phyloP scores from a whole-genome alignment of 2,113 vertebrate species.

The Parus major region DNA sequence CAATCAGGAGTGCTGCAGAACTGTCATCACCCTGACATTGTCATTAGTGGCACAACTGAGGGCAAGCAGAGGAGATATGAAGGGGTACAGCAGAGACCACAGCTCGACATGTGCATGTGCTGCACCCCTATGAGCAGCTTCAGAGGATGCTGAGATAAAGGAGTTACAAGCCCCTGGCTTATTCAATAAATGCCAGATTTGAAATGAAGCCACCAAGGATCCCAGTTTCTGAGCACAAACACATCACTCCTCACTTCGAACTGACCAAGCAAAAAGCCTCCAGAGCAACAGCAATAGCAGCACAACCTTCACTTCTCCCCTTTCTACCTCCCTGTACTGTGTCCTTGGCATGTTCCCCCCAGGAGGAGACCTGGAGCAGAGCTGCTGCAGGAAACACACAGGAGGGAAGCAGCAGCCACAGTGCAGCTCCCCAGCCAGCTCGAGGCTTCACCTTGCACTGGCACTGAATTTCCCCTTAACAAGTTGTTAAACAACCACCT shows the following conservation, averaged over 20 bases:
- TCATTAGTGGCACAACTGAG: background rate
- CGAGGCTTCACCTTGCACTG: background rate
- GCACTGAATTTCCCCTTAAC: rapidly evolving
- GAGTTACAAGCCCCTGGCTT: background rate
- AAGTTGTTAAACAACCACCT: background rate
- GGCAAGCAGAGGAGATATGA: background rate
- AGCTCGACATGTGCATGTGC: rapidly evolving
- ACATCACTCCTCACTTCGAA: background rate
- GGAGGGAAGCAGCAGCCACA: background rate
- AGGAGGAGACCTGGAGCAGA: background rate
- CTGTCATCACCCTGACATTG: background rate
- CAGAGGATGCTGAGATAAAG: background rate
- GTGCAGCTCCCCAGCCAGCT: background rate
- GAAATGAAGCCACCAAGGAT: background rate
- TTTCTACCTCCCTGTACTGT: background rate
- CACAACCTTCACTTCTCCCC: background rate
- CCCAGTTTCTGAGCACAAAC: background rate
- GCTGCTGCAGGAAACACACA: background rate
- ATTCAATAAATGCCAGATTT: background rate
- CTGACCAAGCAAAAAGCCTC: background rate
- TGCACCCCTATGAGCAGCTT: background rate
- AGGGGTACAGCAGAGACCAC: background rate
- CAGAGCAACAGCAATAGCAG: background rate
- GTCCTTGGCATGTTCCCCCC: rapidly evolving
- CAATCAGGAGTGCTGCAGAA: background rate